Conservation (phyloP, 2,888 invertebrate genomes). For the Acronicta aceris region DNA sequence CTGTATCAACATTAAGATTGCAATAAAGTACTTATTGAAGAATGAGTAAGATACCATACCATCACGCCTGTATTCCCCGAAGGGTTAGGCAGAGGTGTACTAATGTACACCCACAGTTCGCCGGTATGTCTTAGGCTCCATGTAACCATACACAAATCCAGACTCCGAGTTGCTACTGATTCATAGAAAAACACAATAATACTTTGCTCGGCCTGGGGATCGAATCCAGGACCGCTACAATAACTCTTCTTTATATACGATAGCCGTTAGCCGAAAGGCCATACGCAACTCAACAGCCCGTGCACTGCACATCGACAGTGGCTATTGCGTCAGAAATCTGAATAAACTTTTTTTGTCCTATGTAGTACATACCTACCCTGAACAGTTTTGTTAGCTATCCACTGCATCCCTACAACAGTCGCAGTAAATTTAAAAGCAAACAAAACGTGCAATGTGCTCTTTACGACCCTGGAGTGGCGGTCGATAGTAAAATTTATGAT, state of each 20-base stretch:
- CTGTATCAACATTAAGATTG: too few relatives aligned
- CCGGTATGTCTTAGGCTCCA: too few relatives aligned
- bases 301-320: constrained; percentile 10
- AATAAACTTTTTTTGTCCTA: constrained; percentile 9
- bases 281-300: constrained; percentile 16
- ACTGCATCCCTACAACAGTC: constrained; percentile 48
- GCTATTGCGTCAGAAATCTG: constrained; percentile 27
- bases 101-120: too few relatives aligned
- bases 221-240: neutral
- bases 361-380: constrained; percentile 8
- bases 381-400: constrained; percentile 39
- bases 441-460: constrained; percentile 66
- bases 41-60: too few relatives aligned
- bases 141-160: too few relatives aligned
- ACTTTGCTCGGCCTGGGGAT: too few relatives aligned
- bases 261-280: constrained; percentile 14
- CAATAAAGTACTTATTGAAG: too few relatives aligned
- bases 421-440: constrained; percentile 61
- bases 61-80: too few relatives aligned
- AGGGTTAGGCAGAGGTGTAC: too few relatives aligned
- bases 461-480: constrained; percentile 58
- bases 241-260: constrained; percentile 29
- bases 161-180: too few relatives aligned
- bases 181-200: too few relatives aligned
- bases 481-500: constrained; percentile 72